Evolutionary conservation across 2,888 invertebrate species (phyloP), one percentile per base, ranked within the genome.

Genomic region (Sminthurides aquaticus): DNA sequence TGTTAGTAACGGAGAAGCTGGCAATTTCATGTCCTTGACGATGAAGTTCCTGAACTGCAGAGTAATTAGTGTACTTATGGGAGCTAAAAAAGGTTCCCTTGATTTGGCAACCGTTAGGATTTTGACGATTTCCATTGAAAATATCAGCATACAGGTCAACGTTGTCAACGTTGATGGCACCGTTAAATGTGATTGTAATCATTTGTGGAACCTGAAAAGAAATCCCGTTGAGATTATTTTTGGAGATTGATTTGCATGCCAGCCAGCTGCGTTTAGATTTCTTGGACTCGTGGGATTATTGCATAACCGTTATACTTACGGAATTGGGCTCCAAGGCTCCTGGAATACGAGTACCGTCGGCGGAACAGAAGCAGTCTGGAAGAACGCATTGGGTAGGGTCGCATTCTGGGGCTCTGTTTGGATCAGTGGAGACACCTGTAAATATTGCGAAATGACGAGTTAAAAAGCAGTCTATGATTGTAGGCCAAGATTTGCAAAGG

Each of bases 291-390:
- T n/a, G n/a, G n/a, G n/a, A n/a, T n/a, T n/a, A n/a, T n/a, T n/a
- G n/a, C n/a, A n/a, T n/a, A n/a, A n/a, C n/a, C n/a, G 27, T 18
- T 22, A 2, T 3, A 62, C 62, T 57, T 64, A 71, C 71, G 26
- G 69, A 64, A 64, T 69, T 73, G n/a, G 71, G 71, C 56, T 73
- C 73, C 48, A 73, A 64, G 77, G 91, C 90, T 18, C 90, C 90
- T 68, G 92, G 92, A 74, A 91, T 88, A 55, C 84, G 82, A 43
- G 92, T 92, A 70, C 92, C 92, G 77, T 92, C 92, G 79, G 92
- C 91, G 18, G 92, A 92, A 78, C 93, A 94, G 87, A 92, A 94
- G 79, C 94, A 94, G 79, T 93, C 93, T 34, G 94, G 94, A 69
- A 93, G 82, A 43, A 87, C 87, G 78, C 93, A 94, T 69, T 91